Base-by-base conservation (phyloP, 2,797 vertebrate species). In the Tinamus major region DNA sequence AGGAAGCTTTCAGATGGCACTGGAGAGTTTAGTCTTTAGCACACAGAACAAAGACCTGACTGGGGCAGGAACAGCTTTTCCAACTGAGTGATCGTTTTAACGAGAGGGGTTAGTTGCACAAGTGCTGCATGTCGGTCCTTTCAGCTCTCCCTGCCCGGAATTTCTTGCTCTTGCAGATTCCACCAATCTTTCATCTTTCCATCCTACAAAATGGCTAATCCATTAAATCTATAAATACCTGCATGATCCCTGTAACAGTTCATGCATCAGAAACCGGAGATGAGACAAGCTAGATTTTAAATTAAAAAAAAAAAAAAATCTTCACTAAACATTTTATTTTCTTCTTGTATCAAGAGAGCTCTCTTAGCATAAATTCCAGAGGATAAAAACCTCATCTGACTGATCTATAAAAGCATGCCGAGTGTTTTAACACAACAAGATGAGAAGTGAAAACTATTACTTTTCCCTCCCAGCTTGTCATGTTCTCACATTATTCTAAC, bases 21-120 rank as follows among this genome's bases (percentile, higher is more conserved):
- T 41, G 55, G 21, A 71, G 62, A 61, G 78, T 76, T 93, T 76
- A 68, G 67, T 35, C 82, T 68, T 86, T 84, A 84, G 74, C 10
- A 64, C 1, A 9, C 29, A 75, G 83, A 85, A 82, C 83, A 91
- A 86, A 94, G 91, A 65, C 24, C 71, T 72, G 68, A 90, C 67
- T 79, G 83, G 75, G 86, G 79, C 83, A 88, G 92, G 87, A 91
- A 87, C 56, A 91, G 90, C 83, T 93, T 93, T 93, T 89, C 92
- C 85, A 84, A 56, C 0, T 79, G 85, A 86, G 75, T 91, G 91
- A 88, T 90, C 58, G 19, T 31, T 68, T 2, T 39, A 92, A 67
- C 79, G 74, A 79, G 83, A 49, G 67, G 74, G 84, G 61, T 77
- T 88, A 59, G 80, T 81, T 86, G 75, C 83, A 74, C 48, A 62